These are phyloP conservation scores for Vulpes vulpes DNA, from an alignment of 2,113 vertebrate species.

Conservation along the genomic window DNA sequence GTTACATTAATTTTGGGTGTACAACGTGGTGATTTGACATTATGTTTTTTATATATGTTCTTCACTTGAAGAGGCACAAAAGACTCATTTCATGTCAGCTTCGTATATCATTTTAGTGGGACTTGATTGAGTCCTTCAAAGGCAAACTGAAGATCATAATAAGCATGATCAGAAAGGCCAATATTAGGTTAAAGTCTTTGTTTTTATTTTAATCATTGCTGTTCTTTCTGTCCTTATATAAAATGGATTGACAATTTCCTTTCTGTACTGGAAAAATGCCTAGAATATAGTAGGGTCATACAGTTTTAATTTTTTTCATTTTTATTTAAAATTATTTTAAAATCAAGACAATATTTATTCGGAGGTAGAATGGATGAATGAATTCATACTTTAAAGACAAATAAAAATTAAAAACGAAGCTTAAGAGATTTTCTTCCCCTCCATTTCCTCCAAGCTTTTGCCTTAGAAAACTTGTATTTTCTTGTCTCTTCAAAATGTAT, in stretches of 20 bases:
- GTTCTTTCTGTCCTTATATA: background rate
- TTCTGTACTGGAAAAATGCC: background rate
- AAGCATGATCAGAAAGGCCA: constrained; percentile 73
- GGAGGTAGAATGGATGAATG: background rate
- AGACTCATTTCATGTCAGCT: background rate
- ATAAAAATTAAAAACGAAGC: background rate
- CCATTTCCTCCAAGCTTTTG: background rate
- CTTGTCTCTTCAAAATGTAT: background rate
- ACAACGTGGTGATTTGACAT: background rate
- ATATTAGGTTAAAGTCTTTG: constrained; percentile 65
- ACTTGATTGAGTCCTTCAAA: constrained; percentile 73
- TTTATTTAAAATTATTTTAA: background rate
- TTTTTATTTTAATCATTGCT: constrained; percentile 56
- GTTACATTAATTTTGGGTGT: background rate
- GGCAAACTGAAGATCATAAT: constrained; percentile 73
- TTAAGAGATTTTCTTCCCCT: background rate
- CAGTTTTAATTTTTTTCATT: background rate
- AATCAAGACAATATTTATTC: background rate
- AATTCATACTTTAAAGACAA: background rate
- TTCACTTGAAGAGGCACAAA: constrained; percentile 49
- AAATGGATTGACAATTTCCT: background rate
- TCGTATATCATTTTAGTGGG: constrained; percentile 14
- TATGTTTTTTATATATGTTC: background rate
- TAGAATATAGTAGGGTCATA: background rate
- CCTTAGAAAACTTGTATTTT: background rate